These are phyloP conservation scores for Erethizon dorsatum DNA, from an alignment of 2,797 vertebrate species.

Conservation along the genomic window DNA sequence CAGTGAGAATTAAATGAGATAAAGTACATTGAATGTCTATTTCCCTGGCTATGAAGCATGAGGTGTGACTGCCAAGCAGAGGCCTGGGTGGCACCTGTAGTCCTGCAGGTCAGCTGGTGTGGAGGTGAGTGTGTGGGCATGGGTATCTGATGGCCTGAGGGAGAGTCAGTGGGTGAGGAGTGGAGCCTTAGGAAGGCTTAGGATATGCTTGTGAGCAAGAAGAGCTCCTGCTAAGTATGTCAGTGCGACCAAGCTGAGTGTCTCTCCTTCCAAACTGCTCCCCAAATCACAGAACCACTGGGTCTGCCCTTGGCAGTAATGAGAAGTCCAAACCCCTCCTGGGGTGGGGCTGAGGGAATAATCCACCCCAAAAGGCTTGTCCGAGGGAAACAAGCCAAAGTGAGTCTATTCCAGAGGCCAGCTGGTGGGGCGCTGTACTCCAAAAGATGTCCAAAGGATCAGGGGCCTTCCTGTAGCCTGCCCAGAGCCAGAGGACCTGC, in stretches of 20 bases:
- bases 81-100: background rate
- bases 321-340: conserved; percentile 52
- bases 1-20: background rate
- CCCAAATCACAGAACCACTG: background rate
- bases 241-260: background rate
- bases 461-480: background rate
- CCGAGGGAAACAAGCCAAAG: background rate
- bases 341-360: background rate
- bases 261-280: background rate
- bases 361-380: background rate
- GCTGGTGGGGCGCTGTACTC: background rate
- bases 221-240: background rate
- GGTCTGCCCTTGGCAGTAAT: background rate
- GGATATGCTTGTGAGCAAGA: background rate
- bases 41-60: background rate
- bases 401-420: background rate
- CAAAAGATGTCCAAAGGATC: background rate
- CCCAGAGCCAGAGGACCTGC: background rate
- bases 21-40: background rate
- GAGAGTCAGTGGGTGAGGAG: background rate
- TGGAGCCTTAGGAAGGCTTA: background rate
- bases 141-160: background rate
- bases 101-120: background rate
- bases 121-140: background rate
- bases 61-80: background rate